Evolutionary conservation across 2,797 vertebrate species (phyloP).

Genomic region (Choloepus didactylus): DNA sequence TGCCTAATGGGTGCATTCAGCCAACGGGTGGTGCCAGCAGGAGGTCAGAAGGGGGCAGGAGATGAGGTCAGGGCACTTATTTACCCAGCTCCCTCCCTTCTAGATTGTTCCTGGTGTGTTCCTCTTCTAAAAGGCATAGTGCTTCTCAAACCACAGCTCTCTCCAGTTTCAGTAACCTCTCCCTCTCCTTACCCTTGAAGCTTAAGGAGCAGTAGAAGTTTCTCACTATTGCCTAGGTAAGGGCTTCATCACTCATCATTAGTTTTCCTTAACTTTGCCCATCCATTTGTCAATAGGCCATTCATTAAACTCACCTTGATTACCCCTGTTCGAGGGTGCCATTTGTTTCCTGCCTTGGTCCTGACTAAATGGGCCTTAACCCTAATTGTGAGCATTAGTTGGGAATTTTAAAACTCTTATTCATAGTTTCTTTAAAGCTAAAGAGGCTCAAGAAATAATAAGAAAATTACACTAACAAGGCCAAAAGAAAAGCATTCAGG

Average conservation of each 20-base stretch:
- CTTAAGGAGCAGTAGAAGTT: background rate
- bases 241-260: background rate
- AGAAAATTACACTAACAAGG: background rate
- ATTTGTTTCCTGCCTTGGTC: slow-evolving; percentile 37
- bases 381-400: background rate
- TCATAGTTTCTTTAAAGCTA: background rate
- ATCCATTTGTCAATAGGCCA: background rate
- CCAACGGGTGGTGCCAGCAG: too few species aligned
- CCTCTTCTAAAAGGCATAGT: background rate
- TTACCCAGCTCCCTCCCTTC: background rate
- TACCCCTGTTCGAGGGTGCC: background rate
- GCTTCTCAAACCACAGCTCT: background rate
- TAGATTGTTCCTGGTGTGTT: background rate
- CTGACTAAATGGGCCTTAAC: background rate
- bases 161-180: background rate
- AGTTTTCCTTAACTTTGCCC: background rate
- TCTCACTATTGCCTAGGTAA: background rate
- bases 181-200: background rate
- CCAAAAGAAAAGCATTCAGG: background rate
- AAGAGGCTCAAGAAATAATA: slow-evolving; percentile 43
- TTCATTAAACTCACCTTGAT: background rate
- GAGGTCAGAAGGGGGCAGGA: background rate
- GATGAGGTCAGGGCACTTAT: background rate
- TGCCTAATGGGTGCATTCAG: background rate
- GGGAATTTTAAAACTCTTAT: slow-evolving; percentile 21